Evolutionary conservation across 2,888 invertebrate genomes (phyloP).

Genomic region (Tetrapedia diversipes): DNA sequence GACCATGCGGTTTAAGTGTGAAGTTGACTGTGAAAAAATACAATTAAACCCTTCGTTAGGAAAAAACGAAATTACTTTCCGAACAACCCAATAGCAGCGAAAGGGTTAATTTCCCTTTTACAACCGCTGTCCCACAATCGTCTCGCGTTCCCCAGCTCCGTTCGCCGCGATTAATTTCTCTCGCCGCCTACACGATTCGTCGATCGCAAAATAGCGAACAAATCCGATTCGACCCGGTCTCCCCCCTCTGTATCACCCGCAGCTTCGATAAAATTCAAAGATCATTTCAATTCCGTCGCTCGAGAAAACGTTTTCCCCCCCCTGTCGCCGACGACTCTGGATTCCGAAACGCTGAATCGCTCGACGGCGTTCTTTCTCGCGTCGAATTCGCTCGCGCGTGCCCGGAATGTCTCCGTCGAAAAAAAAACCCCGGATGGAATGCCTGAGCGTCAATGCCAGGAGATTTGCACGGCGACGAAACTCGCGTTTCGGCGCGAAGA

Average conservation of each 20-base stretch:
- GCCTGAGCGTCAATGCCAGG: slow-evolving; percentile 15
- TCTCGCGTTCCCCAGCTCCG: not conserved
- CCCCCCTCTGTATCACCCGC: not conserved
- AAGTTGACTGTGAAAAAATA: too few species aligned
- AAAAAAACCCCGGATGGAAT: slow-evolving; percentile 32
- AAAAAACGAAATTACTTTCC: too few species aligned
- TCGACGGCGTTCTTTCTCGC: not conserved
- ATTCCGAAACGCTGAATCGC: not conserved
- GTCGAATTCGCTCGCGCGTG: slow-evolving; percentile 27
- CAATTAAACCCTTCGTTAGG: too few species aligned
- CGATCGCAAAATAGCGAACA: not conserved
- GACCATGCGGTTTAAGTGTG: too few species aligned
- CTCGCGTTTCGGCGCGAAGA: slow-evolving; percentile 21
- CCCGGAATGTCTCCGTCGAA: slow-evolving; percentile 18
- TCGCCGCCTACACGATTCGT: not conserved
- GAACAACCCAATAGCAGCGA: too few species aligned
- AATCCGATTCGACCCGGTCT: not conserved
- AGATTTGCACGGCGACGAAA: slow-evolving; percentile 15
- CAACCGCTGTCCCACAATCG: not conserved
- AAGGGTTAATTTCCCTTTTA: too few species aligned
- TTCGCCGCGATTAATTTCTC: not conserved
- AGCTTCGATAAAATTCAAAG: not conserved
- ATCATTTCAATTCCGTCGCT: not conserved
- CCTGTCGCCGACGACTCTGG: not conserved
- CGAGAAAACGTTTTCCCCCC: not conserved